These are phyloP conservation scores for Labeo catla DNA, from an alignment of 2,113 vertebrate genomes.

Conservation along the genomic window DNA sequence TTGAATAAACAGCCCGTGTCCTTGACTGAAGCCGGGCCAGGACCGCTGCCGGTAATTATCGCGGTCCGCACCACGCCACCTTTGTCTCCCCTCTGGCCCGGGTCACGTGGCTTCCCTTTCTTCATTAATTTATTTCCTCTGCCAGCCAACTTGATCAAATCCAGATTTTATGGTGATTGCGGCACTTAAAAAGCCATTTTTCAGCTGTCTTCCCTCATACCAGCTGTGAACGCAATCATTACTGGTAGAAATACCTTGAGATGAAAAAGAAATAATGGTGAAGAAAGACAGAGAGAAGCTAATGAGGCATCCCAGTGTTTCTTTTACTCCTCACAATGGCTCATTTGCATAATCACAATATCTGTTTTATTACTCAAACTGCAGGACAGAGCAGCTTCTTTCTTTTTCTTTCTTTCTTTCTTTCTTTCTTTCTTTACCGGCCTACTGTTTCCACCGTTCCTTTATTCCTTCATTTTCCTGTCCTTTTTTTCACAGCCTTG, in stretches of 20 bases:
- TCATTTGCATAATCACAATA: conserved; percentile 43
- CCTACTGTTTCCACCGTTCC: neutral
- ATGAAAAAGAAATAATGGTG: conserved; percentile 21
- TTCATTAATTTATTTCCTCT: conserved; percentile 53
- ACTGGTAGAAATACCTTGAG: conserved; percentile 54
- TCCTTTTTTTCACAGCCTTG: no score
- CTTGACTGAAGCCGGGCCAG: conserved; percentile 37
- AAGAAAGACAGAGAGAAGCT: conserved; percentile 13
- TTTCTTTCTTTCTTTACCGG: neutral
- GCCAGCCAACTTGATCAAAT: conserved; percentile 52
- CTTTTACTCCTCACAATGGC: conserved; percentile 34
- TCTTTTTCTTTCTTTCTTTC: neutral
- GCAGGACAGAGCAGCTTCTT: neutral
- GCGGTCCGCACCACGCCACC: neutral
- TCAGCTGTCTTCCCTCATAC: conserved; percentile 49
- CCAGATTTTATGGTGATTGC: conserved; percentile 62
- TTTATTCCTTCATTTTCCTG: neutral
- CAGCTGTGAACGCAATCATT: conserved; percentile 42
- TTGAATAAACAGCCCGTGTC: conserved; percentile 48
- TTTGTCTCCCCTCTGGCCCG: conserved; percentile 34
- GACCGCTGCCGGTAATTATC: conserved; percentile 36
- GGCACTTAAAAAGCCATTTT: conserved; percentile 58
- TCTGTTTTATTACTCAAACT: conserved; percentile 14
- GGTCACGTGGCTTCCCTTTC: conserved; percentile 33
- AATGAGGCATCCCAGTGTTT: conserved; percentile 40